Conservation (phyloP, 2,797 vertebrate species). For the Galagoides demidoff region DNA sequence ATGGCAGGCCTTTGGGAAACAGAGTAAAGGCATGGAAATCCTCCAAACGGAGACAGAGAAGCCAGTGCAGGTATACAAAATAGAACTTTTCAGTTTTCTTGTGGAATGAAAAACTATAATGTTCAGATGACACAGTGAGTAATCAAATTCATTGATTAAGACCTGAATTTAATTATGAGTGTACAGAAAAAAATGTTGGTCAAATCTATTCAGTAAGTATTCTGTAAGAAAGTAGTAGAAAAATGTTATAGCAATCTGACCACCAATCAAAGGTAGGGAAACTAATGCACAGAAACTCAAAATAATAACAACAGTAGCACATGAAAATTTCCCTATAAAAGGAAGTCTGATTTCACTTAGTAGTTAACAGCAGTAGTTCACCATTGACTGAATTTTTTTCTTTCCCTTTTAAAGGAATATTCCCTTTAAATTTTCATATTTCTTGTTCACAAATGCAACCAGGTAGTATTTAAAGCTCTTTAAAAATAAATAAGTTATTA, state of each 20-base stretch:
- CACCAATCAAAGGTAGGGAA: background rate
- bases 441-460: background rate
- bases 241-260: constrained; percentile 25
- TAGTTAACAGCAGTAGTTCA: background rate
- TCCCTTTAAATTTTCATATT: background rate
- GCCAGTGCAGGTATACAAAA: constrained; percentile 20
- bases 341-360: background rate
- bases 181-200: background rate
- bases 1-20: constrained; percentile 66
- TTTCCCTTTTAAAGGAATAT: background rate
- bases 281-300: constrained; percentile 43
- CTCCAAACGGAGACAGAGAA: constrained; percentile 42
- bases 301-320: background rate
- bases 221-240: background rate
- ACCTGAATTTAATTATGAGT: constrained; percentile 51
- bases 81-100: constrained; percentile 30
- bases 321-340: background rate
- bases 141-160: constrained; percentile 63
- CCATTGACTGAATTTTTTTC: background rate
- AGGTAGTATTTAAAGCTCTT: background rate
- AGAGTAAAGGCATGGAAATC: constrained; percentile 12
- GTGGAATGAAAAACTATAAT: constrained; percentile 51
- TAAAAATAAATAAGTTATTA: background rate
- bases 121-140: constrained; percentile 41
- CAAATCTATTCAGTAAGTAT: constrained; percentile 20